Base-by-base conservation (phyloP, 2,888 invertebrate species). In the Idaea straminata region DNA sequence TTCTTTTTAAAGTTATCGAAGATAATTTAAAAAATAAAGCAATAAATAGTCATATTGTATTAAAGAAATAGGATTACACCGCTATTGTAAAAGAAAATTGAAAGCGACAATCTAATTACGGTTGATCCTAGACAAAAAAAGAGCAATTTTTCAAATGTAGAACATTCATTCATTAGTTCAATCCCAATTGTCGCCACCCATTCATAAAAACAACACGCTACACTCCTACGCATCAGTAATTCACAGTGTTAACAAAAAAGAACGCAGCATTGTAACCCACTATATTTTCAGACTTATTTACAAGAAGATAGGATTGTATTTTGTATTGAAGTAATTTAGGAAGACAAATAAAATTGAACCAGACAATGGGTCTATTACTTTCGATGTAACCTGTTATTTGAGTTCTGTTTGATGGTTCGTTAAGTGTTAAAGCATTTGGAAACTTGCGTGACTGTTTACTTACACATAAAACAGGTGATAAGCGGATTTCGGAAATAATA, bases 331-430 rank as follows among this genome's bases (percentile, higher is more conserved):
- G 6, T 7, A 47, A 47, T 47, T 47, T 47, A 47, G 47, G 47
- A 47, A 47, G 47, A 47, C 47, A 47, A 59, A 59, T 16, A 15
- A 16, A 59, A 59, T 15, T 59, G 15, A 59, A 16, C 70, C 71
- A 74, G 72, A 86, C 87, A 86, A 86, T 84, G 72, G 79, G 67
- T 75, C 76, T 73, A 72, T 81, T 79, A 87, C 90, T 89, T 90
- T 89, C 90, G 83, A 85, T 88, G 90, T 89, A 85, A 83, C 81
- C 83, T 88, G 88, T 86, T 89, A 87, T 87, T 84, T 63, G 65
- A 68, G 85, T 78, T 78, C 75, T 74, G 81, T 89, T 88, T 88
- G 85, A 88, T 86, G 90, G 83, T 83, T 83, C 84, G 84, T 81
- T 84, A 87, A 82, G 81, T 82, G 81, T 73, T 75, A 75, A 81